phyloP scores from a whole-genome alignment of 2,888 invertebrate genomes.

The Tachina lurida region DNA sequence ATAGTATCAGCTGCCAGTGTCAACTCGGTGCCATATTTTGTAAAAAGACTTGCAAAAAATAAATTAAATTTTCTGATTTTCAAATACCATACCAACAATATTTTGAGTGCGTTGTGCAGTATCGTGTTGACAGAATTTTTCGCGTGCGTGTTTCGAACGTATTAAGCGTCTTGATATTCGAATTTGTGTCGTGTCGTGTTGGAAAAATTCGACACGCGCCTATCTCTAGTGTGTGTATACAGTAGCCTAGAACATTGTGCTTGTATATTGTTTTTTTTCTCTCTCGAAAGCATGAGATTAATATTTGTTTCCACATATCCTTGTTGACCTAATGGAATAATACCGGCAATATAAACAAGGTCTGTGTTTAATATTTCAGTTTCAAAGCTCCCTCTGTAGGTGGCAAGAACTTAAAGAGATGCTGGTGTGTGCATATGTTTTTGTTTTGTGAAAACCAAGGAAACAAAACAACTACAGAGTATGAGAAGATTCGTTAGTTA shows the following conservation, averaged over 20 bases:
- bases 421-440: not conserved
- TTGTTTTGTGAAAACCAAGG: not conserved
- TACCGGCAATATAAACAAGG: constrained; percentile 9
- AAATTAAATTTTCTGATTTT: too few relatives aligned
- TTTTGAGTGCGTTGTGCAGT: too few relatives aligned
- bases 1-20: too few relatives aligned
- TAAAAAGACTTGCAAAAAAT: too few relatives aligned
- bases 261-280: not conserved
- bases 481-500: not conserved
- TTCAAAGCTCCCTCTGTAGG: not conserved
- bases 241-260: constrained; percentile 14
- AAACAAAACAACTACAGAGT: not conserved
- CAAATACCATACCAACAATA: too few relatives aligned
- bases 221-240: too few relatives aligned
- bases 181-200: too few relatives aligned
- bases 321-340: constrained; percentile 11
- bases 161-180: too few relatives aligned
- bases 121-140: too few relatives aligned
- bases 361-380: not conserved
- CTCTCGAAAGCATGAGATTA: not conserved
- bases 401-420: not conserved
- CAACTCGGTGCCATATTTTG: too few relatives aligned
- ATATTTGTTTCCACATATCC: constrained; percentile 2
- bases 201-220: too few relatives aligned
- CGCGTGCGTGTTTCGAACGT: too few relatives aligned